A percentile compares a stretch with the other conserved stretches of the same genome.
Conservation (phyloP, 2,113 vertebrate genomes). For the Entomyzon cyanotis region DNA sequence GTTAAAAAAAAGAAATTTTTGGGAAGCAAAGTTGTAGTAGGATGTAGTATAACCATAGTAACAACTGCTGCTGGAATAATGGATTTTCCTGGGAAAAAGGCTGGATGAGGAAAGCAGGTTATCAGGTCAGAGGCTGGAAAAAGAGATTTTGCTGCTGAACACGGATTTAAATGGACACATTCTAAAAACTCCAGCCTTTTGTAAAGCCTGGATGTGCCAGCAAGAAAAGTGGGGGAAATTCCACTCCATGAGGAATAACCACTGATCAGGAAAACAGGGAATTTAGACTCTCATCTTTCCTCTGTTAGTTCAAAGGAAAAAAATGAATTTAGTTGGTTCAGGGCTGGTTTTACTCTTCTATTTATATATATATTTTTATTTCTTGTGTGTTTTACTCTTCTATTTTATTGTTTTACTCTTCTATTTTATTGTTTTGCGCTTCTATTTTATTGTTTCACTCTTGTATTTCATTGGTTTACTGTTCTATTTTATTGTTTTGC, state of each 20-base stretch:
- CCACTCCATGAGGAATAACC: not conserved
- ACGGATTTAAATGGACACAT: not conserved
- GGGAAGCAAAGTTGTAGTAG: not conserved
- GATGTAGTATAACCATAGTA: not conserved
- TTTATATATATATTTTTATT: not conserved
- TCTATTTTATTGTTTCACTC: too few species aligned
- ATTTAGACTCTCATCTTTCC: not conserved
- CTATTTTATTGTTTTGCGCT: too few species aligned
- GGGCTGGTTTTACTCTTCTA: accelerated
- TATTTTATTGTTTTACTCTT: too few species aligned
- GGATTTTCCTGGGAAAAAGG: not conserved
- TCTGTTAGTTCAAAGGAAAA: not conserved
- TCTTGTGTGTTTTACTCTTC: not conserved
- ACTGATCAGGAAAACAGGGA: not conserved
- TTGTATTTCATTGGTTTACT: too few species aligned
- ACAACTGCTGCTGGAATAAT: not conserved
- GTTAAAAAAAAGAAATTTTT: not conserved
- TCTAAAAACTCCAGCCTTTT: not conserved
- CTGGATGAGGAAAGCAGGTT: not conserved
- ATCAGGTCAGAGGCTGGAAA: not conserved
- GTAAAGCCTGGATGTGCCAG: not conserved
- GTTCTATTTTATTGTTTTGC: too few species aligned
- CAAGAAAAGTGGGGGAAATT: not conserved
- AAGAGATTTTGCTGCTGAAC: not conserved
- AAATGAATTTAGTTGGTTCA: accelerated